phyloP scores from a whole-genome alignment of 2,113 vertebrate genomes.

The Semicossyphus pulcher region DNA sequence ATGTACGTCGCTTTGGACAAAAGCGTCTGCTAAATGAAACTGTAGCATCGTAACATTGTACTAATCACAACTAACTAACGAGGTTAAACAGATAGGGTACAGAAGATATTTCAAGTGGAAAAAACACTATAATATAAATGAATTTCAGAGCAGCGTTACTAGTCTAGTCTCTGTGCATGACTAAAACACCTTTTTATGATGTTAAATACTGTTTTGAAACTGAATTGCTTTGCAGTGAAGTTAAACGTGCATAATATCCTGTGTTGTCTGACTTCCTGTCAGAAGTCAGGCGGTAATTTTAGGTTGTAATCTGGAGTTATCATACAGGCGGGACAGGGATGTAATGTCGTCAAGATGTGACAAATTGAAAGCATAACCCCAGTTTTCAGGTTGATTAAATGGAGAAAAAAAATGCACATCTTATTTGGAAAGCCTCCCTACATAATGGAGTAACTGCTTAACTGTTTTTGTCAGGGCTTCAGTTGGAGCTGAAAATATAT shows the following conservation, averaged over 20 bases:
- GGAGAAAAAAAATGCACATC: background rate
- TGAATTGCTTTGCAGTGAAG: background rate
- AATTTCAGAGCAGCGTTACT: too few species aligned
- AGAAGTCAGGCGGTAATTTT: background rate
- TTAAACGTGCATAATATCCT: background rate
- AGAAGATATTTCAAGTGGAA: too few species aligned
- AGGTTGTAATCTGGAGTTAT: background rate
- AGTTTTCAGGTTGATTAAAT: background rate
- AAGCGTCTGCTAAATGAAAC: too few species aligned
- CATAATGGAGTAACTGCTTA: background rate
- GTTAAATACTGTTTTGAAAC: background rate
- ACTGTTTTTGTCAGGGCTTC: conserved; percentile 1
- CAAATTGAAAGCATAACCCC: conserved; percentile 10
- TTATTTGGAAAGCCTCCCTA: background rate
- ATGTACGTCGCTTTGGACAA: too few species aligned
- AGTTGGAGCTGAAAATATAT: background rate
- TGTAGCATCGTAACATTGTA: too few species aligned
- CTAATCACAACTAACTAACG: too few species aligned
- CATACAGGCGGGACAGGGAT: background rate
- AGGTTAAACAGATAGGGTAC: too few species aligned
- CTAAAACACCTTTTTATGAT: background rate
- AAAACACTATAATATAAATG: too few species aligned
- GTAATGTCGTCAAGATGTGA: conserved; percentile 9
- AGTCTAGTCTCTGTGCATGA: too few species aligned
- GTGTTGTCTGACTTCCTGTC: background rate